Evolutionary conservation across 2,797 vertebrate species (phyloP).

Genomic region (Macropodus opercularis): DNA sequence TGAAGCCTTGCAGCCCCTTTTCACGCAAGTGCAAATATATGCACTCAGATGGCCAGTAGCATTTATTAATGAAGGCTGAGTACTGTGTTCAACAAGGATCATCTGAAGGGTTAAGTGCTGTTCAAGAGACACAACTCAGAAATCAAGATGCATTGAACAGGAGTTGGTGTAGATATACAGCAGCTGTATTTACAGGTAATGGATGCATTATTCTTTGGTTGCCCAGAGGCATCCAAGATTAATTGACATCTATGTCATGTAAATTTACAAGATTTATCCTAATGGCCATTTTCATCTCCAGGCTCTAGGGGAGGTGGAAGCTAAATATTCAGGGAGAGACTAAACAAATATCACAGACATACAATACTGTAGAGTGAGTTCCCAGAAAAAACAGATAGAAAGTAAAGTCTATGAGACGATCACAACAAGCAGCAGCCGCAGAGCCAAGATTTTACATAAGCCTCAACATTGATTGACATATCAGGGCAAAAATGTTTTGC

Average conservation of each 20-base stretch:
- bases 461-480: background rate
- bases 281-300: constrained; percentile 4
- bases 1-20: constrained; percentile 14
- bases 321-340: constrained; percentile 7
- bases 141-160: constrained; percentile 15
- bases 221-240: constrained; percentile 4
- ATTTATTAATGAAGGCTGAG: constrained; percentile 37
- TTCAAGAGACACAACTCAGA: constrained; percentile 14
- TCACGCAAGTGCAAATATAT: constrained; percentile 8
- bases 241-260: constrained; percentile 1
- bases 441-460: background rate
- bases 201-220: constrained; percentile 20
- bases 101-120: constrained; percentile 41
- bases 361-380: background rate
- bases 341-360: background rate
- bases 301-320: constrained; percentile 1
- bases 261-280: constrained; percentile 20
- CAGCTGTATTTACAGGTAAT: constrained; percentile 12
- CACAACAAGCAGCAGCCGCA: background rate
- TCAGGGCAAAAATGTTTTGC: background rate
- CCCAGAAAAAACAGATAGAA: background rate
- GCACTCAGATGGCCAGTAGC: constrained; percentile 27
- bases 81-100: constrained; percentile 33
- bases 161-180: background rate
- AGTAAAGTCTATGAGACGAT: background rate